Percentiles rank a stretch among this genome's conserved stretches.
Evolutionary conservation across 1,140 invertebrate species (phyloP).

Genomic region (Hypsibius dujardini): DNA sequence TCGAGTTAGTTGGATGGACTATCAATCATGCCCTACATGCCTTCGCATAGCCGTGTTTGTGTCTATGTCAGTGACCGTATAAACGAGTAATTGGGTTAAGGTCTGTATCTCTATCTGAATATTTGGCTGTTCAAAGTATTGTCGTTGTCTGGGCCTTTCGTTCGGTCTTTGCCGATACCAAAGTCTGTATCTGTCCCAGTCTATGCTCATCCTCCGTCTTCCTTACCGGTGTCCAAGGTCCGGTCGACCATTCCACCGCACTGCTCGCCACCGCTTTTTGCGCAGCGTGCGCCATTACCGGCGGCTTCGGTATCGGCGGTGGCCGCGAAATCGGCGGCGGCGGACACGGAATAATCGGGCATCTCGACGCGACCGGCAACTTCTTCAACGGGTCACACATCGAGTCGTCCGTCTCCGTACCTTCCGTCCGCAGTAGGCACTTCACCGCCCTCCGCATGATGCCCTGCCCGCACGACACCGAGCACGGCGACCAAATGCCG

Average conservation of each 20-base stretch:
- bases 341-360: constrained; percentile 12
- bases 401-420: neutral
- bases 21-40: no score
- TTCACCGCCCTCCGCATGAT: constrained; percentile 34
- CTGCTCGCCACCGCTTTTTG: neutral
- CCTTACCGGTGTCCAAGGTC: constrained; percentile 35
- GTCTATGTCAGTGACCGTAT: no score
- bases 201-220: constrained; percentile 23
- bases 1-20: no score
- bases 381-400: constrained; percentile 11
- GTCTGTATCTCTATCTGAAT: no score
- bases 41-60: no score
- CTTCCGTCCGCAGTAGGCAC: constrained; percentile 10
- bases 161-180: no score
- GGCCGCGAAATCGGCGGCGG: constrained; percentile 9
- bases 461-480: constrained; percentile 61
- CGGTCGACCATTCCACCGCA: constrained; percentile 37
- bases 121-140: no score
- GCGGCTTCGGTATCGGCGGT: neutral
- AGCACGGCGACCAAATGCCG: constrained; percentile 56
- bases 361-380: neutral
- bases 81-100: no score
- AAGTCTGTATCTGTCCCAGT: no score
- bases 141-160: no score
- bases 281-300: neutral